Conservation (phyloP, 2,888 invertebrate species). For the Eilema sororculum region DNA sequence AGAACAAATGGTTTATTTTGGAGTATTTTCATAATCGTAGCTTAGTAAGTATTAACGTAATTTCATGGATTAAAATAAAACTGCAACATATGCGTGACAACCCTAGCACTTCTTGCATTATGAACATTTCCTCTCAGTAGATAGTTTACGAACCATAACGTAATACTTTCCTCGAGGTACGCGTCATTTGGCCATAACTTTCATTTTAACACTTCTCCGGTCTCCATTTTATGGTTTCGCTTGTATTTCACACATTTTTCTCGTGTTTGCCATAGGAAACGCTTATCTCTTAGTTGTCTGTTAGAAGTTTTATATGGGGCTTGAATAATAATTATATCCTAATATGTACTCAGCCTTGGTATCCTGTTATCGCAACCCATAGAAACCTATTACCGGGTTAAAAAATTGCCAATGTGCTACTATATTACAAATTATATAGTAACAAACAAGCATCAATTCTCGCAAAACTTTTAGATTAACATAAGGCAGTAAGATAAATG, state of each 20-base stretch:
- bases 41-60: no score
- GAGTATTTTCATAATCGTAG: no score
- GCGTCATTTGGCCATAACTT: conserved; percentile 42
- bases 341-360: no score
- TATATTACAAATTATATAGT: no score
- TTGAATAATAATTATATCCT: background rate
- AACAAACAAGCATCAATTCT: no score
- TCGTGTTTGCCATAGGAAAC: background rate
- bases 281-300: background rate
- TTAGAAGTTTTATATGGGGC: background rate
- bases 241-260: no score
- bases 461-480: no score
- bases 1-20: background rate
- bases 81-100: conserved; percentile 15
- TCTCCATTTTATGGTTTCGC: background rate
- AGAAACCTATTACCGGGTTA: no score
- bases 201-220: conserved; percentile 13
- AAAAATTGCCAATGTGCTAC: no score
- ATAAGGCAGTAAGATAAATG: background rate
- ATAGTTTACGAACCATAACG: conserved; percentile 48
- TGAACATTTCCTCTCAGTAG: conserved; percentile 44
- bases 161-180: conserved; percentile 35
- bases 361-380: no score
- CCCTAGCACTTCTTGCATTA: conserved; percentile 44
- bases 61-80: background rate